Conservation (phyloP, 2,113 vertebrate species). For the Sturnira hondurensis region DNA sequence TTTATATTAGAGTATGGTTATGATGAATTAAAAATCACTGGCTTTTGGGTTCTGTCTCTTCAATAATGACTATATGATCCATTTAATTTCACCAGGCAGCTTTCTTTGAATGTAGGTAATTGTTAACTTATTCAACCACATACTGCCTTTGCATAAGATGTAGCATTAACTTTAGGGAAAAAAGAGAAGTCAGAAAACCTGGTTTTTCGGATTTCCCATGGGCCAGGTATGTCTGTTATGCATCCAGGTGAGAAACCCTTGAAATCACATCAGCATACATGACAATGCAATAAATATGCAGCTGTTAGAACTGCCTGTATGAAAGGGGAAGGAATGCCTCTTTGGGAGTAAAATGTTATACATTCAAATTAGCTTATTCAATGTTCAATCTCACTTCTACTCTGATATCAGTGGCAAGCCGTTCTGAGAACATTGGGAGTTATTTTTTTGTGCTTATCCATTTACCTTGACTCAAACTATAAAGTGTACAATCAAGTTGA, state of each 20-base stretch:
- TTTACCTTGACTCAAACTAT: conserved; percentile 1
- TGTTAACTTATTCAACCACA: neutral
- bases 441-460: neutral
- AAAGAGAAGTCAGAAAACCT: neutral
- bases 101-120: neutral
- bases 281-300: neutral
- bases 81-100: neutral
- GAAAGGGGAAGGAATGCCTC: neutral
- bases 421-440: neutral
- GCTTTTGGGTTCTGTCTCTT: neutral
- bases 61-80: neutral
- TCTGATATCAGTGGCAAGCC: neutral
- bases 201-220: neutral
- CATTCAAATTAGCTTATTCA: neutral
- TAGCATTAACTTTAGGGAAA: neutral
- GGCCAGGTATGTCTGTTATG: neutral
- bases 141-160: neutral
- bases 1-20: neutral
- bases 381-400: neutral
- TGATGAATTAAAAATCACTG: neutral
- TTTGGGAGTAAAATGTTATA: neutral
- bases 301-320: neutral
- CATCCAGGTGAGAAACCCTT: neutral
- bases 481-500: neutral
- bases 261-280: neutral